Conservation (phyloP, 1,140 invertebrate species). For the Nasonia longicornis region DNA sequence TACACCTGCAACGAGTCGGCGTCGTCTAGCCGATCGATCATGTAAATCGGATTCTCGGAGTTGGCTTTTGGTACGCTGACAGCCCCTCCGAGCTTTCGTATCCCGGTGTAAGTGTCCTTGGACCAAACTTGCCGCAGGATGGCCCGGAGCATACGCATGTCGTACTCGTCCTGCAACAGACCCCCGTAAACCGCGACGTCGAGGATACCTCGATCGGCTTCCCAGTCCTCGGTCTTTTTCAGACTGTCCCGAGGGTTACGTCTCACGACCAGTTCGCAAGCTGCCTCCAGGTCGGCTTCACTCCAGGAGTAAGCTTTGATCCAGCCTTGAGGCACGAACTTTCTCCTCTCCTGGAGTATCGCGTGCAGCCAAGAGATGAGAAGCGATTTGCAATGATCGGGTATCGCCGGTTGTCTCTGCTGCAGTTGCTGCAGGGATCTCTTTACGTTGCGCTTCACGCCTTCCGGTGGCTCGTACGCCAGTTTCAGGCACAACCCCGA, state of each 20-base stretch:
- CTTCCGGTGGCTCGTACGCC: slow-evolving; percentile 84
- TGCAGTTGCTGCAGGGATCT: slow-evolving; percentile 66
- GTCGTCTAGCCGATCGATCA: slow-evolving; percentile 76
- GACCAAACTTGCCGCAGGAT: slow-evolving; percentile 84
- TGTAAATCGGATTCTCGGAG: slow-evolving; percentile 73
- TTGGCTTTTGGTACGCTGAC: slow-evolving; percentile 69
- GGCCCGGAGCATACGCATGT: slow-evolving; percentile 79
- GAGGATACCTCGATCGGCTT: slow-evolving; percentile 83
- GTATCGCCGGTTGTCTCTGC: slow-evolving; percentile 54
- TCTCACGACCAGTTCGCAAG: slow-evolving; percentile 77
- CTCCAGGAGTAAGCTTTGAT: slow-evolving; percentile 85
- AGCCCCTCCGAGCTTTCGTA: slow-evolving; percentile 71
- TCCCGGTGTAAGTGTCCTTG: slow-evolving; percentile 71
- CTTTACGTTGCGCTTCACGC: slow-evolving; percentile 73
- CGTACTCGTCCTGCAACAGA: slow-evolving; percentile 85
- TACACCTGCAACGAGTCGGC: slow-evolving; percentile 75
- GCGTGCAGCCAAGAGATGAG: slow-evolving; percentile 87
- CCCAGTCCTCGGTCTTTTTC: slow-evolving; percentile 72
- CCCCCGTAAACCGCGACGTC: slow-evolving; percentile 91
- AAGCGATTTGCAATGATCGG: slow-evolving; percentile 73
- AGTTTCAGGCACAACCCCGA: slow-evolving; percentile 83
- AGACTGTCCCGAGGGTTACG: slow-evolving; percentile 43
- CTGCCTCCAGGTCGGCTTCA: slow-evolving; percentile 84
- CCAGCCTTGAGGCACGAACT: slow-evolving; percentile 70
- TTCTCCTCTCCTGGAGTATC: slow-evolving; percentile 87